A percentile compares a stretch with the other conserved stretches of the same genome.
Evolutionary conservation across 2,797 vertebrate species (phyloP).

Genomic region (Scarus forsteni): DNA sequence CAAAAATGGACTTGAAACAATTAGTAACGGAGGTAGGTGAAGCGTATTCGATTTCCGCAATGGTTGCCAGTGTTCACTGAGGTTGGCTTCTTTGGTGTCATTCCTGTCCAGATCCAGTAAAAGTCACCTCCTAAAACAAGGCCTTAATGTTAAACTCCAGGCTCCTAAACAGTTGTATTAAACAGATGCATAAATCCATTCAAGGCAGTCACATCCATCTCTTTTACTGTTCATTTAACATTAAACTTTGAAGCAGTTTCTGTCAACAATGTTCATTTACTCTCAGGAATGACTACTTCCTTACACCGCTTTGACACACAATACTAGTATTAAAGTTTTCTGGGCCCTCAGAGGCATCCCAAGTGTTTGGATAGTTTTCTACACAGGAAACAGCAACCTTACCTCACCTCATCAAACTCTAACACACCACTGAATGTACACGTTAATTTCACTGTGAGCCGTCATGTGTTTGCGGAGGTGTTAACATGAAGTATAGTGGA

Average conservation of each 20-base stretch:
- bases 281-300: conserved; percentile 6
- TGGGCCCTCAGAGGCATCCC: conserved; percentile 3
- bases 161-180: not conserved
- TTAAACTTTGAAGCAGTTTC: not conserved
- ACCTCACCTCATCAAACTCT: conserved; percentile 52
- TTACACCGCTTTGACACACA: not conserved
- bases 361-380: conserved; percentile 38
- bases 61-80: too few species aligned
- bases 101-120: too few species aligned
- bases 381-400: conserved; percentile 41
- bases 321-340: conserved; percentile 11
- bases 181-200: too few species aligned
- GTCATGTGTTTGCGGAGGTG: conserved; percentile 38
- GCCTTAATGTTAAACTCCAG: too few species aligned
- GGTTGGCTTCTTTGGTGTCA: too few species aligned
- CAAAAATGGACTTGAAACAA: too few species aligned
- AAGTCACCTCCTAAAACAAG: too few species aligned
- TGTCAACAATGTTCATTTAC: not conserved
- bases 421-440: conserved; percentile 35
- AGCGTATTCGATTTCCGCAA: too few species aligned
- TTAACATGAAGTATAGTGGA: conserved; percentile 35
- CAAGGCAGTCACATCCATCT: too few species aligned
- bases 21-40: too few species aligned
- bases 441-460: conserved; percentile 9
- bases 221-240: not conserved